Base-by-base conservation (phyloP, 2,113 vertebrate species). In the Albula glossodonta region DNA sequence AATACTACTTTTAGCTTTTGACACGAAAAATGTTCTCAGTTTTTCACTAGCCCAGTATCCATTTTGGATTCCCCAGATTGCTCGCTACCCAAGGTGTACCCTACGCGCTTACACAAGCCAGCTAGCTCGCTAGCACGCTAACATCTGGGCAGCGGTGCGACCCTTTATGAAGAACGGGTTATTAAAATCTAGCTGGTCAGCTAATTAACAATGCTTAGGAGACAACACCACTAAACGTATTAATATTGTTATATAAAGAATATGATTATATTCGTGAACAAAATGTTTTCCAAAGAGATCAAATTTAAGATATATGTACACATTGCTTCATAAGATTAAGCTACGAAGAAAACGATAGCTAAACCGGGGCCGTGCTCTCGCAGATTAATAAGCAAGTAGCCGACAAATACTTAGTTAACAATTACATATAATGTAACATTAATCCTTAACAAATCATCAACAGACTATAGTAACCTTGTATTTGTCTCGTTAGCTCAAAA, bases 101-200 rank as follows among this genome's bases (percentile, higher is more conserved):
- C 70, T 25, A n/a, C n/a, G 70, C n/a, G 70, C 70, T 31, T 56
- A 56, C 74, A 74, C 57, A 50, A 82, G 80, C 81, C 63, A 81
- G 82, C 83, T 84, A 83, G 83, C 53, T 89, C 12, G 80, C 82
- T 85, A 57, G 13, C 87, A 83, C 77, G 74, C 25, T 70, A 90
- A 94, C 94, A 95, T 94, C 93, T 94, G 94, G 95, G 70, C 92
- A 92, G 91, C 82, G 89, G 91, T 92, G 91, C 83, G 50, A 82
- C 51, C 60, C 51, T 60, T 22, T 12, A 25, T n/a, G 9, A 74
- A 25, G 70, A n/a, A 74, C 70, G n/a, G n/a, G 10, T 31, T 74
- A 10, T 74, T 4, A 3, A 15, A 10, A 60, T 60, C 11, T 15
- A 15, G 57, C 53, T 56, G 12, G 53, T 56, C 53, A 63, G 17